phyloP scores from a whole-genome alignment of 2,797 vertebrate species.

The Coregonus suidteri region DNA sequence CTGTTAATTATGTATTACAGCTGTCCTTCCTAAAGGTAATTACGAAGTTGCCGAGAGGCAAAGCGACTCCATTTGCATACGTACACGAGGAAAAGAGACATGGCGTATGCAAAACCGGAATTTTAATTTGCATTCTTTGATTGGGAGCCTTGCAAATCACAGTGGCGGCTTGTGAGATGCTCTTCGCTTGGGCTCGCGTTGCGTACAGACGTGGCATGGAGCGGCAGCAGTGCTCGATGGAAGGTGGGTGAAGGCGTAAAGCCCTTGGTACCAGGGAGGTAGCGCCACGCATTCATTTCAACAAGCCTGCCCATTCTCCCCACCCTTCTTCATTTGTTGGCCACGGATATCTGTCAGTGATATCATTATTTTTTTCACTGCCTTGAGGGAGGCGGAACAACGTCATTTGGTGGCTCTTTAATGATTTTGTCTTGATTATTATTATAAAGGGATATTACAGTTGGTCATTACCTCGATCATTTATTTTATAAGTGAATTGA shows the following conservation, averaged over 20 bases:
- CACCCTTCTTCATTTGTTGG: neutral
- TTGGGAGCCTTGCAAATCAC: conserved; percentile 88
- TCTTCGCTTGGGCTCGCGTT: conserved; percentile 76
- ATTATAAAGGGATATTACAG: conserved; percentile 61
- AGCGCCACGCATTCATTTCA: conserved; percentile 19
- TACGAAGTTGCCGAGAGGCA: conserved; percentile 91
- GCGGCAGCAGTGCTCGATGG: conserved; percentile 34
- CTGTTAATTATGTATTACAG: conserved; percentile 94
- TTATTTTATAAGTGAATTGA: conserved; percentile 51
- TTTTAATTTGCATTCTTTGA: conserved; percentile 91
- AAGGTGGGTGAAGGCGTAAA: neutral
- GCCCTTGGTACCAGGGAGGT: neutral
- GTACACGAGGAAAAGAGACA: conserved; percentile 67
- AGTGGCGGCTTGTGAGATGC: conserved; percentile 84
- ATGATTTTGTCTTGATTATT: conserved; percentile 63
- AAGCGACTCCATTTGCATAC: conserved; percentile 86
- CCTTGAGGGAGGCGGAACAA: conserved; percentile 51
- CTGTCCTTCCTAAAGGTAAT: conserved; percentile 96
- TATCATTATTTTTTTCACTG: conserved; percentile 29
- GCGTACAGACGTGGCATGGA: conserved; percentile 73
- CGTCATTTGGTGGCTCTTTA: conserved; percentile 43
- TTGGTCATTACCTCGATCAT: conserved; percentile 52
- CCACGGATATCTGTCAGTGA: conserved; percentile 6
- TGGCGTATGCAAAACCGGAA: conserved; percentile 87
- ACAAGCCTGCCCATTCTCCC: neutral